phyloP scores from a whole-genome alignment of 2,888 invertebrate genomes.

The Halictus ligatus region DNA sequence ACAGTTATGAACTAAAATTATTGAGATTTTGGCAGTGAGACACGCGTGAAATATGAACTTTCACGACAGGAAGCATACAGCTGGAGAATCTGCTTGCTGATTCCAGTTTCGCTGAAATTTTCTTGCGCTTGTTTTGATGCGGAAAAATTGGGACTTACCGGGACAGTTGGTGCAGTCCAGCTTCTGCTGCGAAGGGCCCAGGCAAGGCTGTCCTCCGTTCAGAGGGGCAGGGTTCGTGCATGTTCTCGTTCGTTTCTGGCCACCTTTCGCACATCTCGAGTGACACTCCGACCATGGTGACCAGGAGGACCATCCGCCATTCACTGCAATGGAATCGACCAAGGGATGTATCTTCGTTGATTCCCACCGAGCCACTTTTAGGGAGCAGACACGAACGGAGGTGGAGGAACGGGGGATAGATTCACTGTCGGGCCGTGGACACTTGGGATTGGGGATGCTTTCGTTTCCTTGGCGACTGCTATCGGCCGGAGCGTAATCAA shows the following conservation, averaged over 20 bases:
- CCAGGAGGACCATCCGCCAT: constrained; percentile 98
- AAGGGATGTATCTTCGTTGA: not conserved
- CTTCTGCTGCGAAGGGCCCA: constrained; percentile 93
- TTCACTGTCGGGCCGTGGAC: not conserved
- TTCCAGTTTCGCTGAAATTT: too few species aligned
- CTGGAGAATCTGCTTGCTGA: too few species aligned
- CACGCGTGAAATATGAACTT: too few species aligned
- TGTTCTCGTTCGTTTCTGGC: constrained; percentile 92
- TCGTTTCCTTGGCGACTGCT: constrained; percentile 22
- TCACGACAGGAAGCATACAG: too few species aligned
- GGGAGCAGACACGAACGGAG: not conserved
- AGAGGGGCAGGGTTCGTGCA: constrained; percentile 96
- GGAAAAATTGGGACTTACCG: constrained; percentile 76
- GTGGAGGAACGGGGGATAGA: not conserved
- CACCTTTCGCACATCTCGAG: constrained; percentile 91
- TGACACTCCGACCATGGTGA: constrained; percentile 94
- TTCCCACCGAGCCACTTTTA: not conserved
- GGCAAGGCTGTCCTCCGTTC: constrained; percentile 95
- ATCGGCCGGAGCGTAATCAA: constrained; percentile 3
- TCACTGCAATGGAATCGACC: constrained; percentile 86
- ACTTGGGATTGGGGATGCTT: constrained; percentile 25
- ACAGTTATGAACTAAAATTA: too few species aligned
- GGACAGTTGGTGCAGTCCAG: constrained; percentile 89
- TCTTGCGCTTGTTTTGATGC: constrained; percentile 32
- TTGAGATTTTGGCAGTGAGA: too few species aligned